These are phyloP conservation scores for Polydrusus pterygomalis DNA, from an alignment of 2,888 invertebrate species.

Conservation along the genomic window DNA sequence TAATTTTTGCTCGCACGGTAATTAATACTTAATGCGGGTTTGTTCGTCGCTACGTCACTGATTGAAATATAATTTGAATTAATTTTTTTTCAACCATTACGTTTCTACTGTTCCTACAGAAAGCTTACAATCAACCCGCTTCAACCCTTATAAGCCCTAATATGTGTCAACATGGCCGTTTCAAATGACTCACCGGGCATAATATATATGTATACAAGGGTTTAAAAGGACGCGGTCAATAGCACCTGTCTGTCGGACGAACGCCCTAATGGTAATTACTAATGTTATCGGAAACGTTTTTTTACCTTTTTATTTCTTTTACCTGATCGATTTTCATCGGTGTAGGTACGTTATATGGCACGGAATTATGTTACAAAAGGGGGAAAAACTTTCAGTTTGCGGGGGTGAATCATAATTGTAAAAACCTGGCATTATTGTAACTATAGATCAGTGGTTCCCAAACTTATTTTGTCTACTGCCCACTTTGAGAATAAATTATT, in stretches of 20 bases:
- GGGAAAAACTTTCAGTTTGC: not conserved
- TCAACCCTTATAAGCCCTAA: not conserved
- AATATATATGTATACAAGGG: too few species aligned
- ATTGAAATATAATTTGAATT: too few species aligned
- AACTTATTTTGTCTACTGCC: too few species aligned
- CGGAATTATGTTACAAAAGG: conserved; percentile 11
- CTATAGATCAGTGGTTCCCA: too few species aligned
- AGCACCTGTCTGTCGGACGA: conserved; percentile 27
- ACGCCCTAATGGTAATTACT: conserved; percentile 35
- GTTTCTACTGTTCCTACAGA: not conserved
- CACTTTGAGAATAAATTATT: too few species aligned
- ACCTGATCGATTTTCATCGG: conserved; percentile 30
- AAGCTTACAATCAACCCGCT: conserved; percentile 21
- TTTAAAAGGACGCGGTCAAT: conserved; percentile 20
- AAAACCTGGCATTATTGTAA: not conserved
- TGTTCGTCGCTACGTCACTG: too few species aligned
- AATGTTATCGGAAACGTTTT: conserved; percentile 32
- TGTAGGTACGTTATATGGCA: conserved; percentile 11
- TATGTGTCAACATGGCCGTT: conserved; percentile 37
- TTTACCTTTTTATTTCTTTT: conserved; percentile 18
- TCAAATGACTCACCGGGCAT: conserved; percentile 33
- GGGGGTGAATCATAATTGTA: not conserved
- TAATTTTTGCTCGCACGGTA: too few species aligned
- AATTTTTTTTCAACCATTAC: not conserved
- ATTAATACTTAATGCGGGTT: too few species aligned